Base-by-base conservation (phyloP, 2,113 vertebrate species). In the Amia ocellicauda region DNA sequence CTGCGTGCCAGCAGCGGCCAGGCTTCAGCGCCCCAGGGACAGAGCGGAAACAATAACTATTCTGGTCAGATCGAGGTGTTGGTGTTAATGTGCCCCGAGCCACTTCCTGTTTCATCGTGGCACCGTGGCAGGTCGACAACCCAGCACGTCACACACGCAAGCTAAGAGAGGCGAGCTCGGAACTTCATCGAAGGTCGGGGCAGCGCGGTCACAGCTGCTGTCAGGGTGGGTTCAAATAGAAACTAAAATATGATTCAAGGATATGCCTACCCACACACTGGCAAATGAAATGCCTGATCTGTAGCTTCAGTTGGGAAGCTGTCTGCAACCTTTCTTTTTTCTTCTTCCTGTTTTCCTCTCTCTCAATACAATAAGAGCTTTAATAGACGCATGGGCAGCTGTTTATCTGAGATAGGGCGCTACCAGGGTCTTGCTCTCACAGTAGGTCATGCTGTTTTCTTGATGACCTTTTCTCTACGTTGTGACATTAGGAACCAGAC, bases 371-470 rank as follows among this genome's bases (percentile, higher is more conserved):
- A 58, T 58, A n/a, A 47, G 2, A 16, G 56, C 20, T 42, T 58
- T 31, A 16, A 31, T 31, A 28, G 16, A 28, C 20, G 56, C n/a
- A 16, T 2, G 26, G 43, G 16, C 19, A 24, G 19, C 42, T 50
- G 10, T 47, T 17, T 47, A 11, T 47, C 14, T 36, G 5, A 36
- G 52, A 28, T 57, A 16, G 42, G 19, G 4, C 52, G 5, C n/a
- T 17, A 26, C 19, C 9, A 19, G 22, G 42, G 14, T 41, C 20
- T 14, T 22, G 24, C 10, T 51, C 43, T 51, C 4, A 36, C 50
- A 73, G 55, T 69, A 63, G 31, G 51, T 67, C 60, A 72, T 64
- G 71, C 19, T 60, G 67, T 71, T 68, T 62, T 53, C 50, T 17
- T 53, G 23, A 29, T 28, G 58, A 55, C 28, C 29, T 47, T 22